Evolutionary conservation across 2,888 invertebrate species (phyloP).

Genomic region (Lysandra bellargus): DNA sequence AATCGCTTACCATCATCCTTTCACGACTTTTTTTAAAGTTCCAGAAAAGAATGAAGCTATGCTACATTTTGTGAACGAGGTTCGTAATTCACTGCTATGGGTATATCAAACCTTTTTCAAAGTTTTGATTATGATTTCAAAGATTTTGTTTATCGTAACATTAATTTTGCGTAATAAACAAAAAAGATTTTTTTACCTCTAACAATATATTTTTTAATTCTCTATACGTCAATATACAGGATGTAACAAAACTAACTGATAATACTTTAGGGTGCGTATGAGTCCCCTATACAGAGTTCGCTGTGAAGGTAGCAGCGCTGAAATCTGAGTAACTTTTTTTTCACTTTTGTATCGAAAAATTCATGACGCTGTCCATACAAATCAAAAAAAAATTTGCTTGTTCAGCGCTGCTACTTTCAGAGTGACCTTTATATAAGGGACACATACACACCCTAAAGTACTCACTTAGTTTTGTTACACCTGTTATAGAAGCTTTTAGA

Average conservation of each 20-base stretch:
- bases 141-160: not conserved
- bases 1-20: constrained; percentile 45
- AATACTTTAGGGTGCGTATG: too few relatives aligned
- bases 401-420: too few relatives aligned
- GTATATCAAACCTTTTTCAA: constrained; percentile 37
- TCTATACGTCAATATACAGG: not conserved
- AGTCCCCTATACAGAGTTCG: too few relatives aligned
- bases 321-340: too few relatives aligned
- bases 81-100: constrained; percentile 46
- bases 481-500: not conserved
- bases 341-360: too few relatives aligned
- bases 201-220: not conserved
- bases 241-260: too few relatives aligned
- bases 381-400: too few relatives aligned
- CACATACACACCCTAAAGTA: too few relatives aligned
- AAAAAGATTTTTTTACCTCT: constrained; percentile 18
- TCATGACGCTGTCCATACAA: too few relatives aligned
- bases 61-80: constrained; percentile 43
- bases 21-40: constrained; percentile 51
- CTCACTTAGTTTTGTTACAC: too few relatives aligned
- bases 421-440: too few relatives aligned
- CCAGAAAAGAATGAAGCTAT: constrained; percentile 45
- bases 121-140: constrained; percentile 27
- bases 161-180: not conserved
- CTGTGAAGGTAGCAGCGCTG: too few relatives aligned